Conservation (phyloP, 2,113 vertebrate genomes). For the Myrmophylax atrothorax region DNA sequence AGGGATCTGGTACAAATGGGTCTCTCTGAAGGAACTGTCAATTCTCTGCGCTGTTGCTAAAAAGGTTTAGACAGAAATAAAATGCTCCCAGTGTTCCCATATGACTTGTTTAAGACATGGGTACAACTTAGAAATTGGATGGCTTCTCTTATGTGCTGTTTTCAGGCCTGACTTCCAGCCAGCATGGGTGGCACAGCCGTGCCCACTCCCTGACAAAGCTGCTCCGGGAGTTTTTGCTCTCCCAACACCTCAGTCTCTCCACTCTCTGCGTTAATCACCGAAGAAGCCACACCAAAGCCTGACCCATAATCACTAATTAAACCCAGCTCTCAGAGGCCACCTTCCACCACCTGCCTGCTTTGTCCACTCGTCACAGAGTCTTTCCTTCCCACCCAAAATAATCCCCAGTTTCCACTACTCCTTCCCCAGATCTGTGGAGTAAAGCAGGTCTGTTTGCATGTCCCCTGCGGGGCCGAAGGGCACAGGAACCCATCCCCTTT, state of each 20-base stretch:
- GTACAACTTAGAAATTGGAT: background rate
- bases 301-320: background rate
- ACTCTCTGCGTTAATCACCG: background rate
- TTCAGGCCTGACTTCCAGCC: background rate
- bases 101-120: background rate
- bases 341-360: conserved; percentile 62
- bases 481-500: conserved; percentile 70
- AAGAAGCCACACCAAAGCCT: conserved; percentile 34
- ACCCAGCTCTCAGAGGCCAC: conserved; percentile 57
- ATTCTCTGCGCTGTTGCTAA: background rate
- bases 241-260: background rate
- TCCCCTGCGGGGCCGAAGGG: conserved; percentile 65
- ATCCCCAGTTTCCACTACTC: conserved; percentile 65
- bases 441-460: conserved; percentile 54
- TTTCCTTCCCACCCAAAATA: conserved; percentile 63
- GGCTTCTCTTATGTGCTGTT: conserved; percentile 25
- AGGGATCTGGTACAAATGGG: background rate
- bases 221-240: background rate
- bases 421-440: background rate
- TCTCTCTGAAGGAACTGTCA: background rate
- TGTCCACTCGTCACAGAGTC: conserved; percentile 13
- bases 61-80: conserved; percentile 21
- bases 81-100: conserved; percentile 45
- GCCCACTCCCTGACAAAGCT: background rate
- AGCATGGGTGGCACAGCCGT: background rate